These are phyloP conservation scores for Cyphomyrus discorhynchus DNA, from an alignment of 2,113 vertebrate genomes.

Conservation along the genomic window DNA sequence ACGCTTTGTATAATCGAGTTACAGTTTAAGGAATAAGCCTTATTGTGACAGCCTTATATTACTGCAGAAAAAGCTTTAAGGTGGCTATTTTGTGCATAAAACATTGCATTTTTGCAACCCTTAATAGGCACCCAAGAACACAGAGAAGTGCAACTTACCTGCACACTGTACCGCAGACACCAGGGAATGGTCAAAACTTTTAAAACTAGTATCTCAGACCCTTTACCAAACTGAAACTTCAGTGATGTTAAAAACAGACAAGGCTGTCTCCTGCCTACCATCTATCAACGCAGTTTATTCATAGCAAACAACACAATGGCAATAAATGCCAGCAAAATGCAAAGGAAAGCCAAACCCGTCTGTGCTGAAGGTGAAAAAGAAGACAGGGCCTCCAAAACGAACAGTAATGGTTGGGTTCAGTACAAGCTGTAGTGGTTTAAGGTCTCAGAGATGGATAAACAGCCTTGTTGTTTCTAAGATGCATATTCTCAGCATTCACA, in stretches of 20 bases:
- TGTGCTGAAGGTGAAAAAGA: conserved; percentile 27
- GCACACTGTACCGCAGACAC: background rate
- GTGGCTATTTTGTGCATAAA: background rate
- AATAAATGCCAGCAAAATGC: background rate
- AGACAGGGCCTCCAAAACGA: conserved; percentile 40
- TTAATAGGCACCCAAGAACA: background rate
- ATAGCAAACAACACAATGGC: background rate
- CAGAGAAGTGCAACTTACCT: background rate
- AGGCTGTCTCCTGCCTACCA: background rate
- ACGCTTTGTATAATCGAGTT: background rate
- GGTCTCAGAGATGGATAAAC: conserved; percentile 46
- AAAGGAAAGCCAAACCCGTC: conserved; percentile 33
- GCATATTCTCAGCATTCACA: conserved; percentile 35
- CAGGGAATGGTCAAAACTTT: background rate
- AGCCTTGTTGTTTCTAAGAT: conserved; percentile 40
- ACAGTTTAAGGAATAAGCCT: background rate
- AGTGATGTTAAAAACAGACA: background rate
- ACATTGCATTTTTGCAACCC: background rate
- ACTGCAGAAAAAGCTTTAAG: background rate
- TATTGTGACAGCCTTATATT: background rate
- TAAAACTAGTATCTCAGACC: background rate
- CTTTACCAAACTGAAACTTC: background rate
- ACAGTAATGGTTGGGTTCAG: conserved; percentile 45
- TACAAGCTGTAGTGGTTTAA: conserved; percentile 45
- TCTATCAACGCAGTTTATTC: background rate